These are phyloP conservation scores for Eremophila alpestris DNA, from an alignment of 2,797 vertebrate species.

Conservation along the genomic window DNA sequence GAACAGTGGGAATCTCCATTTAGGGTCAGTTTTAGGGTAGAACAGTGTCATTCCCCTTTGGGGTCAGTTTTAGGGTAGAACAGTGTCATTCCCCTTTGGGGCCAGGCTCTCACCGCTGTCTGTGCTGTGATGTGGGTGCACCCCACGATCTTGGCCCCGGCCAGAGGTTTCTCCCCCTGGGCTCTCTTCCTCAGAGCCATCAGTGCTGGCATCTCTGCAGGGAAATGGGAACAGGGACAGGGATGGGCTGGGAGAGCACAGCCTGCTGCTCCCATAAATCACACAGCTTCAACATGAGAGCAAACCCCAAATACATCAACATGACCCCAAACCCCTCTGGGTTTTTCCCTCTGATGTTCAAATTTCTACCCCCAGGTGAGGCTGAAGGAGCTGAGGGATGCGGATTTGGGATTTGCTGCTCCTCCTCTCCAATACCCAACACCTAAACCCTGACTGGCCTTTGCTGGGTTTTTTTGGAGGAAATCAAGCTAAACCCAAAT, in stretches of 20 bases:
- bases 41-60: too few species aligned
- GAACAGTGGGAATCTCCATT: too few species aligned
- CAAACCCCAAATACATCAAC: not conserved
- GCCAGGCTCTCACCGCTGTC: slow-evolving; percentile 86
- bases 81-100: too few species aligned
- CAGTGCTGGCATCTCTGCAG: slow-evolving; percentile 94
- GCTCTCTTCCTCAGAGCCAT: slow-evolving; percentile 98
- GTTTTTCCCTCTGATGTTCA: rapidly evolving
- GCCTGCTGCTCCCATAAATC: rapidly evolving
- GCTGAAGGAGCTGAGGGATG: too few species aligned
- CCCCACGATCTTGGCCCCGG: slow-evolving; percentile 97
- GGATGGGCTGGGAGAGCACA: too few species aligned
- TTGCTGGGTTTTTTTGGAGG: not conserved
- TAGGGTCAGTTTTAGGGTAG: too few species aligned
- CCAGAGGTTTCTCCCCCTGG: slow-evolving; percentile 96
- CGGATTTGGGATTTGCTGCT: not conserved
- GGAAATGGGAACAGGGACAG: not conserved
- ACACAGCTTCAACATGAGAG: not conserved
- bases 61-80: too few species aligned
- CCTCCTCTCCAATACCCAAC: rapidly evolving
- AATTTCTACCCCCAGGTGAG: not conserved
- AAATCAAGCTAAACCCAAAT: rapidly evolving
- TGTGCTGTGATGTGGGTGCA: slow-evolving; percentile 98
- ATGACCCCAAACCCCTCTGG: not conserved
- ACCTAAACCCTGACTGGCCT: rapidly evolving